phyloP scores from a whole-genome alignment of 2,113 vertebrate genomes.

The Crotalus viridis region DNA sequence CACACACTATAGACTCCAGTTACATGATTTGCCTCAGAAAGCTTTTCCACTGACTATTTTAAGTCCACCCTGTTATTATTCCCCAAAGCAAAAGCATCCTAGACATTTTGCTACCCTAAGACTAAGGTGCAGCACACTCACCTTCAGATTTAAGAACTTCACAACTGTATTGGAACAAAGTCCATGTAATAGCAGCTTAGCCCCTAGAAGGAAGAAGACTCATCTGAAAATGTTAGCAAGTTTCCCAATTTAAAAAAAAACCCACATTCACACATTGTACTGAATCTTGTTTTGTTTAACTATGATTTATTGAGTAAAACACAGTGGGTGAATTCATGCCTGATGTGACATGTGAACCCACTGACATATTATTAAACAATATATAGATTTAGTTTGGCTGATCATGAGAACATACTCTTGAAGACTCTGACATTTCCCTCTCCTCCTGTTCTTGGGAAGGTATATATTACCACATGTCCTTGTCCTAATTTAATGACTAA shows the following conservation, averaged over 20 bases:
- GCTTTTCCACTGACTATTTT: not conserved
- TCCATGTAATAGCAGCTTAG: conserved; percentile 78
- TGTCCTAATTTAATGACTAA: not conserved
- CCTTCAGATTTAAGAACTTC: conserved; percentile 87
- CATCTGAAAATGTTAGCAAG: not conserved
- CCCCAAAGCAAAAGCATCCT: not conserved
- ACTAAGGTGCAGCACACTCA: conserved; percentile 52
- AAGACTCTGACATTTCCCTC: not conserved
- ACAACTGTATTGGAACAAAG: conserved; percentile 82
- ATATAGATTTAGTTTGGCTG: not conserved
- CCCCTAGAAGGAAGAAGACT: conserved; percentile 68
- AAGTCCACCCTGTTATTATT: not conserved
- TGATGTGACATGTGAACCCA: not conserved
- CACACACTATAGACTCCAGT: not conserved
- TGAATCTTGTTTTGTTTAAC: not conserved
- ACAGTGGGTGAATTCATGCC: not conserved
- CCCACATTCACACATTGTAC: not conserved
- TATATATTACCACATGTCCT: not conserved
- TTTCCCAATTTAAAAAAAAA: not conserved
- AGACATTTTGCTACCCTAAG: not conserved
- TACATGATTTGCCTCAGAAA: not conserved
- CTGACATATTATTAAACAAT: not conserved
- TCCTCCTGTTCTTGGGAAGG: not conserved
- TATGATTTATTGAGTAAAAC: not conserved
- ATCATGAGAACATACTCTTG: not conserved